Percentiles rank a stretch among this genome's conserved stretches.
Evolutionary conservation across 2,888 invertebrate species (phyloP).

Genomic region (Cephus sareptanus): DNA sequence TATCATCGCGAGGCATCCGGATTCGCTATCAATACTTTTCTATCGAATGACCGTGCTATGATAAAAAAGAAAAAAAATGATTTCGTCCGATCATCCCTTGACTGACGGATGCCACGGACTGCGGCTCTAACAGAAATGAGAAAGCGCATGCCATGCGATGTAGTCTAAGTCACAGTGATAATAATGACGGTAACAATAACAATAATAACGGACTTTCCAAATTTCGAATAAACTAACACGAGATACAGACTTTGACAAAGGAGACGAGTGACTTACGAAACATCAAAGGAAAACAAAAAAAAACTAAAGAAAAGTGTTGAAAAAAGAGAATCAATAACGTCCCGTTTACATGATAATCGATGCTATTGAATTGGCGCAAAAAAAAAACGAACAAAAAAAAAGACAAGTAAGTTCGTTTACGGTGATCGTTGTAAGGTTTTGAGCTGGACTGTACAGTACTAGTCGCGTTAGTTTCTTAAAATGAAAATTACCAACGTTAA

Average conservation of each 20-base stretch:
- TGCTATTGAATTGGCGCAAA: not conserved
- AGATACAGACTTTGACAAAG: not conserved
- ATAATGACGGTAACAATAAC: slow-evolving; percentile 16
- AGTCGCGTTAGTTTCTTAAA: not conserved
- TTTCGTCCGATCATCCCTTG: not conserved
- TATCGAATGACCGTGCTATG: not conserved
- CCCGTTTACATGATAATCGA: not conserved
- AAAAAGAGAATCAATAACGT: not conserved
- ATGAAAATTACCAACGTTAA: not conserved
- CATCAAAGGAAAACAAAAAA: not conserved
- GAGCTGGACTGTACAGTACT: not conserved
- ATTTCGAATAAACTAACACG: not conserved
- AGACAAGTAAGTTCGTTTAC: not conserved
- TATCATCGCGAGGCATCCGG: not conserved
- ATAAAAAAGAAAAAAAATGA: not conserved
- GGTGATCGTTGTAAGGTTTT: not conserved
- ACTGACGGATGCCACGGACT: not conserved
- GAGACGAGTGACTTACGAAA: not conserved
- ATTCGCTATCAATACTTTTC: not conserved
- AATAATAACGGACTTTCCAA: slow-evolving; percentile 20
- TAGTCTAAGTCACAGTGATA: slow-evolving; percentile 28
- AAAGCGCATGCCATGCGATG: slow-evolving; percentile 60
- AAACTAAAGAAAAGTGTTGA: not conserved
- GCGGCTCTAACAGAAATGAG: slow-evolving; percentile 10
- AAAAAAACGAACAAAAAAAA: too few species aligned